Evolutionary conservation across 2,113 vertebrate genomes (phyloP).

Genomic region (Puffinus mauretanicus): DNA sequence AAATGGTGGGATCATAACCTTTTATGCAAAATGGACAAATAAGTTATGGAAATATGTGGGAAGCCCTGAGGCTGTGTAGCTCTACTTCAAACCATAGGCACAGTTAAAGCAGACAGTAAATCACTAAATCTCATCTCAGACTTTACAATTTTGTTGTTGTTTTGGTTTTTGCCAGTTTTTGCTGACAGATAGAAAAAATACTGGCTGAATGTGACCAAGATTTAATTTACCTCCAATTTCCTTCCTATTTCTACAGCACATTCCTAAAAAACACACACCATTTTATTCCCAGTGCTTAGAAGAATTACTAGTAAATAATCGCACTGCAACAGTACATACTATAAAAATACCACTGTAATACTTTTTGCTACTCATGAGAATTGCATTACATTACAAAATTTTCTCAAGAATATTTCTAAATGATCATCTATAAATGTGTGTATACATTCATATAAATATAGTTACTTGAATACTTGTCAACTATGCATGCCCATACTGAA

Average conservation of each 20-base stretch:
- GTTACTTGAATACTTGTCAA: not conserved
- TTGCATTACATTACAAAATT: not conserved
- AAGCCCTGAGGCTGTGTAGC: not conserved
- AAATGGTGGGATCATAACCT: conserved; percentile 23
- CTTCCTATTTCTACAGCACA: conserved; percentile 4
- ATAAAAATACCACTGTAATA: not conserved
- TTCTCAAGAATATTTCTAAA: not conserved
- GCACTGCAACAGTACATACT: not conserved
- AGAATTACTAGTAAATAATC: conserved; percentile 15
- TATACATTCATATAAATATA: not conserved
- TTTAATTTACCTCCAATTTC: conserved; percentile 41
- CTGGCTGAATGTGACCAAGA: not conserved
- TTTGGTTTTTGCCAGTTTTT: not conserved
- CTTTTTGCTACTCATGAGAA: not conserved
- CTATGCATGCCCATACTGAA: not conserved
- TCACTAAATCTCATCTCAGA: conserved; percentile 14
- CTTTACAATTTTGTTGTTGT: conserved; percentile 12
- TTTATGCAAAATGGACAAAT: conserved; percentile 26
- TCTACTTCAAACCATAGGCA: not conserved
- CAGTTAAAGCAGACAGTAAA: not conserved
- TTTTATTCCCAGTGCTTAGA: not conserved
- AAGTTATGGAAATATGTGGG: not conserved
- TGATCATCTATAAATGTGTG: not conserved
- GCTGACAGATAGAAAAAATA: conserved; percentile 27
- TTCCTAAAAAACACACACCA: not conserved